Evolutionary conservation across 2,888 invertebrate genomes (phyloP).

Genomic region (Cylloceria caligata): DNA sequence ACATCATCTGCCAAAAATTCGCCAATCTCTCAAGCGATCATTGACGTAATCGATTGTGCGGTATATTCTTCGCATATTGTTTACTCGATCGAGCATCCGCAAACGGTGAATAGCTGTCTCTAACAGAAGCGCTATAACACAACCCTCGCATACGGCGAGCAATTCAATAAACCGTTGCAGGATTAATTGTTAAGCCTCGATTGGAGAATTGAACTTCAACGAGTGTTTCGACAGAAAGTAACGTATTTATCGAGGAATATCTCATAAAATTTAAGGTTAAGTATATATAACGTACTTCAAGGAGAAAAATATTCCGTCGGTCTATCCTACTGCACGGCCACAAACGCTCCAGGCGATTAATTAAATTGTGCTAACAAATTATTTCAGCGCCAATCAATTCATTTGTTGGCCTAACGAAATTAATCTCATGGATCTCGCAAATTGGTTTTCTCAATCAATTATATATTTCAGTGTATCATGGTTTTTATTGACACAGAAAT

Average conservation of each 20-base stretch:
- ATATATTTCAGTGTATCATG: too few relatives aligned
- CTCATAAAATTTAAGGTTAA: not conserved
- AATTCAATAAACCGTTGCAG: not conserved
- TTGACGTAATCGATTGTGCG: not conserved
- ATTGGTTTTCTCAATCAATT: too few relatives aligned
- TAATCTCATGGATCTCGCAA: too few relatives aligned
- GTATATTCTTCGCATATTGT: conserved; percentile 53
- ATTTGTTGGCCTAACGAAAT: too few relatives aligned
- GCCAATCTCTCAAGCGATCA: not conserved
- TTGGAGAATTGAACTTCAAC: not conserved
- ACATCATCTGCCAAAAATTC: conserved; percentile 6
- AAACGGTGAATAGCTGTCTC: conserved; percentile 14
- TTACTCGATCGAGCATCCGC: conserved; percentile 28
- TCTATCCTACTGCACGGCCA: too few relatives aligned
- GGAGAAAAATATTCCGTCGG: too few relatives aligned
- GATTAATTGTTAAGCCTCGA: not conserved
- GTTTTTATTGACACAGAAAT: not conserved
- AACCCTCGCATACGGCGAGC: not conserved
- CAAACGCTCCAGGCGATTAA: too few relatives aligned
- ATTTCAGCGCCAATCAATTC: too few relatives aligned
- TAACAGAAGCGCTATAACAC: conserved; percentile 9
- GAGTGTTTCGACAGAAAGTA: not conserved
- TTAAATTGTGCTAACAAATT: too few relatives aligned
- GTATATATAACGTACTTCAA: not conserved
- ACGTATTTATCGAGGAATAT: not conserved